phyloP scores from a whole-genome alignment of 2,888 invertebrate genomes.

The Erebia ligea region DNA sequence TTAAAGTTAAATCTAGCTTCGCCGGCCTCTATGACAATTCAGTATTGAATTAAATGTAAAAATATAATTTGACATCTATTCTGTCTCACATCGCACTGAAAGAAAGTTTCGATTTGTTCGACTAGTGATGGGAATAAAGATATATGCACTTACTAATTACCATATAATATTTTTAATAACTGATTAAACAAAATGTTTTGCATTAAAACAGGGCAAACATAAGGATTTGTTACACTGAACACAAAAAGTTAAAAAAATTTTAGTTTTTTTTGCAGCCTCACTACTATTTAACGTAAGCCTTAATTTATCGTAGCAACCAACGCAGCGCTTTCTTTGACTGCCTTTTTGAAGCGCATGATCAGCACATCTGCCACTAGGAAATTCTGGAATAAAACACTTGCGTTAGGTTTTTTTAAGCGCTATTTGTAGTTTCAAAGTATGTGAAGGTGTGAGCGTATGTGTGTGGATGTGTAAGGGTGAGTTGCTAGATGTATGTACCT shows the following conservation, averaged over 20 bases:
- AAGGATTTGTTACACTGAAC: constrained; percentile 34
- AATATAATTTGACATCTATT: too few relatives aligned
- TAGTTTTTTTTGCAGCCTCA: constrained; percentile 36
- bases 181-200: constrained; percentile 34
- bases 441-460: too few relatives aligned
- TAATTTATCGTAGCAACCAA: constrained; percentile 39
- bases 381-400: constrained; percentile 20
- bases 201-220: constrained; percentile 41
- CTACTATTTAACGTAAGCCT: constrained; percentile 33
- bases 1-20: constrained; percentile 2
- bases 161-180: constrained; percentile 46
- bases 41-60: not conserved
- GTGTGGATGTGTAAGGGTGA: too few relatives aligned
- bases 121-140: constrained; percentile 30
- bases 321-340: constrained; percentile 35
- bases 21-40: not conserved
- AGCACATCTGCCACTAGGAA: not conserved
- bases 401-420: constrained; percentile 10
- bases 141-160: constrained; percentile 44
- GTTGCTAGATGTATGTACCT: too few relatives aligned
- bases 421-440: too few relatives aligned
- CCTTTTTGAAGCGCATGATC: constrained; percentile 27
- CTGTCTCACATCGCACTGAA: not conserved
- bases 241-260: constrained; percentile 39
- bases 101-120: constrained; percentile 2